These are phyloP conservation scores for Poeciliopsis turrubarensis DNA, from an alignment of 2,113 vertebrate species.

Conservation along the genomic window DNA sequence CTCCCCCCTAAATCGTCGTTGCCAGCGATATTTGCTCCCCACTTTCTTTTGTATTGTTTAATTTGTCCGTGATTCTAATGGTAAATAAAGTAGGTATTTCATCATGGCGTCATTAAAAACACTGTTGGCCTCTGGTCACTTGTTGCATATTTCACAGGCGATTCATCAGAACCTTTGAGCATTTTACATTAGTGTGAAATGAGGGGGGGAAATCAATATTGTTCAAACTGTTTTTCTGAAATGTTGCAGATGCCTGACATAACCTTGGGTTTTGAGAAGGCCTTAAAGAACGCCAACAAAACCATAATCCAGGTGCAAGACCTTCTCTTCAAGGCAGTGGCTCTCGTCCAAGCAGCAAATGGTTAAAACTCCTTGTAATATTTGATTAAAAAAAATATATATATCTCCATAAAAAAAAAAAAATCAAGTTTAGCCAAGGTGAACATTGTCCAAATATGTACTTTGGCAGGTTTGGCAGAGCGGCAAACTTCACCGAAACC, in stretches of 20 bases:
- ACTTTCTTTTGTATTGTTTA: too few species aligned
- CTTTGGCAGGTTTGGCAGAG: conserved; percentile 54
- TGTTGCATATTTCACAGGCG: too few species aligned
- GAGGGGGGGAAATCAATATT: too few species aligned
- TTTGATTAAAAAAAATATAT: not conserved
- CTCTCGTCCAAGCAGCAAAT: conserved; percentile 75
- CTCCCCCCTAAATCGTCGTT: too few species aligned
- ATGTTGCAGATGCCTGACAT: conserved; percentile 35
- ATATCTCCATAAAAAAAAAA: not conserved
- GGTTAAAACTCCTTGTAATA: conserved; percentile 59
- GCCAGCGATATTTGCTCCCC: too few species aligned
- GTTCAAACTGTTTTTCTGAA: not conserved
- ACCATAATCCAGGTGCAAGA: conserved; percentile 67
- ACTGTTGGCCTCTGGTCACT: too few species aligned
- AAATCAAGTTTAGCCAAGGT: not conserved
- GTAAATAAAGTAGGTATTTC: not conserved
- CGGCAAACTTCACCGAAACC: conserved; percentile 23
- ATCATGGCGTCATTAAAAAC: conserved; percentile 66
- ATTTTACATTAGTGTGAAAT: too few species aligned
- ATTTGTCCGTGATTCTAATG: too few species aligned
- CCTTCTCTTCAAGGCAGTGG: conserved; percentile 77
- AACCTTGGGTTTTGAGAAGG: conserved; percentile 70
- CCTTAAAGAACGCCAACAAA: conserved; percentile 74
- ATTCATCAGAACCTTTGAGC: too few species aligned
- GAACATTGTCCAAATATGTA: too few species aligned